These are phyloP conservation scores for Sesamia nonagrioides DNA, from an alignment of 1,140 invertebrate genomes.

Conservation along the genomic window DNA sequence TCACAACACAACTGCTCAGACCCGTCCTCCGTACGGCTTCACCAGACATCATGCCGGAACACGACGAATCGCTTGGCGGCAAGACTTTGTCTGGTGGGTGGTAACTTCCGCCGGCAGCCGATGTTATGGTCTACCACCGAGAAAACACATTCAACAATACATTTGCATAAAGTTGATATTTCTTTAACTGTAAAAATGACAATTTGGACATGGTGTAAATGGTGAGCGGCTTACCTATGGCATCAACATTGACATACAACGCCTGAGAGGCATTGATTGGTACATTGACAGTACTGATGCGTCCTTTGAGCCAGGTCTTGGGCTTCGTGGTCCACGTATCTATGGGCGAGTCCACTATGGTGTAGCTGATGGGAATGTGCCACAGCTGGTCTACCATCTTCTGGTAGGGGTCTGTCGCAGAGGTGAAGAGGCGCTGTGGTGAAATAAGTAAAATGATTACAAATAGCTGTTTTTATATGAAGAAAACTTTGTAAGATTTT, in stretches of 20 bases:
- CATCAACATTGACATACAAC: conserved; percentile 80
- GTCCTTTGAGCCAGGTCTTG: conserved; percentile 73
- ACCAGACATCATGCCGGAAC: too few species aligned
- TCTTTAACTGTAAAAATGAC: too few species aligned
- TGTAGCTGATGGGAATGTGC: conserved; percentile 82
- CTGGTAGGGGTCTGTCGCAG: conserved; percentile 62
- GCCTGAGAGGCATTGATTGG: conserved; percentile 68
- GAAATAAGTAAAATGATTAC: not conserved
- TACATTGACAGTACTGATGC: conserved; percentile 55
- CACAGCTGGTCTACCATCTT: conserved; percentile 75
- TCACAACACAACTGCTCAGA: too few species aligned
- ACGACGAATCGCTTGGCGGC: too few species aligned
- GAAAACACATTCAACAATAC: too few species aligned
- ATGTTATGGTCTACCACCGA: too few species aligned
- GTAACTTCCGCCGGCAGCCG: too few species aligned
- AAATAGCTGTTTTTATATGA: not conserved
- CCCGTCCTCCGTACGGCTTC: too few species aligned
- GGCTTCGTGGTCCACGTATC: conserved; percentile 66
- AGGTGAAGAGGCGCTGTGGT: conserved; percentile 87
- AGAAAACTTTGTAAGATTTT: conserved; percentile 57
- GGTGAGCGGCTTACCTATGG: conserved; percentile 75
- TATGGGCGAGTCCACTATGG: conserved; percentile 53
- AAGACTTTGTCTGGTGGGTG: too few species aligned
- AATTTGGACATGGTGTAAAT: not conserved
- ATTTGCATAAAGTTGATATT: too few species aligned